These are phyloP conservation scores for Stichodactyla helianthus DNA, from an alignment of 64 coral and sea anemone species.

Conservation along the genomic window DNA sequence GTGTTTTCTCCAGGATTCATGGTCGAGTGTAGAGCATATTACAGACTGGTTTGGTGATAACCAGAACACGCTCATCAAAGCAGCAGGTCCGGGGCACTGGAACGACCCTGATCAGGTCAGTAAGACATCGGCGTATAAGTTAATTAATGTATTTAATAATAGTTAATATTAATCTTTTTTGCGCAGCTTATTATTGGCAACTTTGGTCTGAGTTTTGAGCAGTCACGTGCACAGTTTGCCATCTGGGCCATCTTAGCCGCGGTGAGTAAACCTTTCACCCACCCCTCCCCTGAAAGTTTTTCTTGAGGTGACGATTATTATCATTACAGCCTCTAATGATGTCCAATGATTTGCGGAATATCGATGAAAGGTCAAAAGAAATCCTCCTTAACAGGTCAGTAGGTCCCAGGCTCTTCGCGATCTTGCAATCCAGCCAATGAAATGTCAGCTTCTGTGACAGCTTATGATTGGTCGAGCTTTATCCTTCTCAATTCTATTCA, in stretches of 20 bases:
- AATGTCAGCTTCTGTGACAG: not conserved
- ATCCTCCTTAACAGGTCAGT: conserved; percentile 81
- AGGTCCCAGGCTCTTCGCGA: not conserved
- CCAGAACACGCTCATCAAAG: conserved; percentile 59
- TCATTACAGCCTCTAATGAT: conserved; percentile 58
- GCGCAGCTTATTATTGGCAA: conserved; percentile 81
- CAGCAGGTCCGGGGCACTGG: conserved; percentile 64
- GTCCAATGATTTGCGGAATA: conserved; percentile 78
- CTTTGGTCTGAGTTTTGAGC: conserved; percentile 82
- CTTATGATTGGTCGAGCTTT: not conserved
- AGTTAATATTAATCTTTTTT: not conserved
- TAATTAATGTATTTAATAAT: not conserved
- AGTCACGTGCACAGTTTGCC: conserved; percentile 81
- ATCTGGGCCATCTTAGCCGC: conserved; percentile 89
- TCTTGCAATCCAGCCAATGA: too few relatives aligned
- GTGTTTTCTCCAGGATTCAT: conserved; percentile 56
- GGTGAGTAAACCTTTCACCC: conserved; percentile 38
- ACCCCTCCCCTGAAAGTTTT: not conserved
- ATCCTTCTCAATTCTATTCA: not conserved
- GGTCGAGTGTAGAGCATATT: conserved; percentile 56
- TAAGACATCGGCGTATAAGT: too few relatives aligned
- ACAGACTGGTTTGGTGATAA: conserved; percentile 68
- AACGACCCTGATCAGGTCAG: conserved; percentile 86
- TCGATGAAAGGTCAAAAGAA: conserved; percentile 66
- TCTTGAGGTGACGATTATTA: not conserved